phyloP scores from a whole-genome alignment of 1,140 invertebrate species.

The Telenomus remus region DNA sequence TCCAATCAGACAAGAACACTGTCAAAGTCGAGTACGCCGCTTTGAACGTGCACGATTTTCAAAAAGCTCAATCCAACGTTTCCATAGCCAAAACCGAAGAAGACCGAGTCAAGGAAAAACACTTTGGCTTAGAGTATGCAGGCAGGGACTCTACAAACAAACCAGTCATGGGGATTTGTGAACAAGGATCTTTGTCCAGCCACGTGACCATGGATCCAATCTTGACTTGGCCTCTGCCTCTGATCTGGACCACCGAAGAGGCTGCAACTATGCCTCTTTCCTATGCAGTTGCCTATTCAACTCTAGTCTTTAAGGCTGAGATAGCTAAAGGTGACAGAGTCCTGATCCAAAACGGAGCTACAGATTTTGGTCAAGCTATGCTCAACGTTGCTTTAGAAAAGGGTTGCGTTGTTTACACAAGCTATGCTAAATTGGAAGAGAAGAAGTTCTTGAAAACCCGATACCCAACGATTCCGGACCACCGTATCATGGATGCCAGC shows the following conservation, averaged over 20 bases:
- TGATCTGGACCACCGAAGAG: constrained; percentile 76
- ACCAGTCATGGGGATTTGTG: constrained; percentile 82
- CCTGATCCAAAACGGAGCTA: constrained; percentile 81
- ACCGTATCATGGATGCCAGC: constrained; percentile 18
- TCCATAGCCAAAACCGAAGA: constrained; percentile 74
- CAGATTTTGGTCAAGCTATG: constrained; percentile 84
- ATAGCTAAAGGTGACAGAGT: constrained; percentile 77
- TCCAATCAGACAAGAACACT: constrained; percentile 3
- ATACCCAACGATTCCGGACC: constrained; percentile 80
- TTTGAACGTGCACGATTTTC: constrained; percentile 83
- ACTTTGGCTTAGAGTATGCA: constrained; percentile 83
- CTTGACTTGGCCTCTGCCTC: constrained; percentile 86
- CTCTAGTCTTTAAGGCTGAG: constrained; percentile 83
- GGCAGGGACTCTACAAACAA: constrained; percentile 76
- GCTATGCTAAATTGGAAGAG: constrained; percentile 85
- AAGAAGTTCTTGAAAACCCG: constrained; percentile 83
- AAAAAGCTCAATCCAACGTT: constrained; percentile 83
- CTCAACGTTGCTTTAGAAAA: constrained; percentile 79
- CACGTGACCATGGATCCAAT: constrained; percentile 84
- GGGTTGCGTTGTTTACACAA: constrained; percentile 80
- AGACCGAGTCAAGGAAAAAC: constrained; percentile 77
- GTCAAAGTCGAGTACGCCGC: constrained; percentile 78
- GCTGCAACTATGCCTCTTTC: constrained; percentile 77
- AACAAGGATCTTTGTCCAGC: constrained; percentile 89
- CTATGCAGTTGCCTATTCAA: constrained; percentile 88